Evolutionary conservation across 1,140 invertebrate genomes (phyloP).

Genomic region (Drosophila tsacasi): DNA sequence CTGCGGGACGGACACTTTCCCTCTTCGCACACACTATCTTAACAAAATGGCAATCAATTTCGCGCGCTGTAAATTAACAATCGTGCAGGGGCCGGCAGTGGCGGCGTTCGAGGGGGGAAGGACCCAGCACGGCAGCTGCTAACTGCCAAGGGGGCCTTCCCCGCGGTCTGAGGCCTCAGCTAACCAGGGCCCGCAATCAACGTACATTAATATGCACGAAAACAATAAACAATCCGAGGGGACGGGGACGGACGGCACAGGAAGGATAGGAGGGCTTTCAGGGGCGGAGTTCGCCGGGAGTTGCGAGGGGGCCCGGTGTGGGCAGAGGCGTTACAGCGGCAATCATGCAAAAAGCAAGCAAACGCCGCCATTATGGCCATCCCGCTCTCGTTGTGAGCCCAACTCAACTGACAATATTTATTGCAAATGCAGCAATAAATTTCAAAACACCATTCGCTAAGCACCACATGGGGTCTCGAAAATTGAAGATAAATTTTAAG

Average conservation of each 20-base stretch:
- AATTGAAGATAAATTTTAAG: slow-evolving; percentile 85
- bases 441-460: slow-evolving; percentile 85
- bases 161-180: slow-evolving; percentile 14
- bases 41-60: slow-evolving; percentile 76
- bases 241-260: slow-evolving; percentile 7
- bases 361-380: slow-evolving; percentile 64
- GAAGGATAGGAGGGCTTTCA: slow-evolving; percentile 15
- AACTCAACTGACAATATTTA: slow-evolving; percentile 84
- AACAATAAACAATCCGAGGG: slow-evolving; percentile 79
- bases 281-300: background rate
- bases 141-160: slow-evolving; percentile 54
- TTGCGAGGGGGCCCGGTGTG: slow-evolving; percentile 30
- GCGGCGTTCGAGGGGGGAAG: background rate
- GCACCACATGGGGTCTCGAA: slow-evolving; percentile 85
- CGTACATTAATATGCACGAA: slow-evolving; percentile 84
- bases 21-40: slow-evolving; percentile 47
- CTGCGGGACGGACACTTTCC: slow-evolving; percentile 42
- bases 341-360: slow-evolving; percentile 72
- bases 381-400: slow-evolving; percentile 20
- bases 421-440: slow-evolving; percentile 85
- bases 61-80: slow-evolving; percentile 82
- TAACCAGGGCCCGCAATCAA: slow-evolving; percentile 71
- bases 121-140: slow-evolving; percentile 72
- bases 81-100: slow-evolving; percentile 16
- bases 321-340: slow-evolving; percentile 79